Conservation (phyloP, 2,888 invertebrate genomes). For the Conus canariensis region DNA sequence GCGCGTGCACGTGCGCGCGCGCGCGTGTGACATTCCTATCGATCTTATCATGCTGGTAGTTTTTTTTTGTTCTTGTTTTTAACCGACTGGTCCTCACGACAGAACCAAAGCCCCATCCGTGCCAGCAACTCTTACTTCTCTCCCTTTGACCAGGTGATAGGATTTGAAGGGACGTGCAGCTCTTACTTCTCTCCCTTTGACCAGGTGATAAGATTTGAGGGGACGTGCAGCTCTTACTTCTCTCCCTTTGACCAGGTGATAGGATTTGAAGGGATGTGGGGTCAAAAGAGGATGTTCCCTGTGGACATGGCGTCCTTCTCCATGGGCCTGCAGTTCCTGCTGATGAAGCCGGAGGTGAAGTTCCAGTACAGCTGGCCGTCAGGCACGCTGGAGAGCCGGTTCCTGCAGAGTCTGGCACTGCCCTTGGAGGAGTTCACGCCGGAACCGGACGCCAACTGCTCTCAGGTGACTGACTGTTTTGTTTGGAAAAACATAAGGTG, state of each 20-base stretch:
- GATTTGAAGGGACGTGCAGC: no score
- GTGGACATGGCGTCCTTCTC: not conserved
- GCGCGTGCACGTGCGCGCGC: no score
- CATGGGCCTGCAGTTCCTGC: not conserved
- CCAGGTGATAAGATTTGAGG: no score
- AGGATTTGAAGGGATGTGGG: not conserved
- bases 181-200: no score
- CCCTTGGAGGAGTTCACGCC: not conserved
- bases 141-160: no score
- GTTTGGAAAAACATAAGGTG: not conserved
- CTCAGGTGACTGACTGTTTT: constrained; percentile 9
- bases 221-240: not conserved
- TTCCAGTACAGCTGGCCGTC: not conserved
- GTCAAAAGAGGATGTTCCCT: not conserved
- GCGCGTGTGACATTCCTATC: no score
- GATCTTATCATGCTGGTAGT: no score
- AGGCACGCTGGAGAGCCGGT: not conserved
- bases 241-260: not conserved
- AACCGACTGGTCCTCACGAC: no score
- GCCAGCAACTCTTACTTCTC: no score
- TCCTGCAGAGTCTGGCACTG: not conserved
- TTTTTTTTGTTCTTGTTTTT: no score
- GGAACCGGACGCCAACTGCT: not conserved
- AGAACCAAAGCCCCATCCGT: no score
- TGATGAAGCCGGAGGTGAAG: not conserved